These are phyloP conservation scores for Platysteira castanea DNA, from an alignment of 2,113 vertebrate genomes.

Conservation along the genomic window DNA sequence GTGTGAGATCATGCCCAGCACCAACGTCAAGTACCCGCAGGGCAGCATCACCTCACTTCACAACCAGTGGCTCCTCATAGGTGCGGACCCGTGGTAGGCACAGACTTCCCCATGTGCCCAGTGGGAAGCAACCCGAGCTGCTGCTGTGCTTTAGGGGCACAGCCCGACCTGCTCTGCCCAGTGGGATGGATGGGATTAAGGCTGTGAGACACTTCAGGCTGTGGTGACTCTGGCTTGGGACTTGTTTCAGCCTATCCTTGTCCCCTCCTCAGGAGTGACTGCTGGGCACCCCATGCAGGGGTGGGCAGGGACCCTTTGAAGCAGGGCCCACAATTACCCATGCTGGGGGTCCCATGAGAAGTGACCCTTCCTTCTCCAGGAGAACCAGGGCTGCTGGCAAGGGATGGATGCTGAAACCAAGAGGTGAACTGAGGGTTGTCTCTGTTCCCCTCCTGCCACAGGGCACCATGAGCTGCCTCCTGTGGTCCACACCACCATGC, in stretches of 20 bases:
- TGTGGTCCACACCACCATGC: constrained; percentile 89
- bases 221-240: neutral
- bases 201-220: neutral
- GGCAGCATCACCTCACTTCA: constrained; percentile 78
- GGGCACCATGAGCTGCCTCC: constrained; percentile 93
- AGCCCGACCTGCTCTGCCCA: rapidly evolving
- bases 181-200: neutral
- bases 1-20: constrained; percentile 88
- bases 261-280: neutral
- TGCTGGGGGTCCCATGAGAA: neutral
- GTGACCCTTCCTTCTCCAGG: rapidly evolving
- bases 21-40: constrained; percentile 86
- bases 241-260: neutral
- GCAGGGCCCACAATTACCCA: rapidly evolving
- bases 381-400: neutral
- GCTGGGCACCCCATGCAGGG: rapidly evolving
- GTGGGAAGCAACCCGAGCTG: rapidly evolving
- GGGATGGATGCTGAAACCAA: neutral
- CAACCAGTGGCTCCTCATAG: constrained; percentile 95
- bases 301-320: neutral
- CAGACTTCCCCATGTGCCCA: rapidly evolving
- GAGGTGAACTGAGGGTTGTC: neutral
- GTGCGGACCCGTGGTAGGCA: constrained; percentile 32
- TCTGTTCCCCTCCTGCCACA: constrained; percentile 3
- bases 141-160: neutral